These are phyloP conservation scores for Falco berigora DNA, from an alignment of 2,797 vertebrate species.

Conservation along the genomic window DNA sequence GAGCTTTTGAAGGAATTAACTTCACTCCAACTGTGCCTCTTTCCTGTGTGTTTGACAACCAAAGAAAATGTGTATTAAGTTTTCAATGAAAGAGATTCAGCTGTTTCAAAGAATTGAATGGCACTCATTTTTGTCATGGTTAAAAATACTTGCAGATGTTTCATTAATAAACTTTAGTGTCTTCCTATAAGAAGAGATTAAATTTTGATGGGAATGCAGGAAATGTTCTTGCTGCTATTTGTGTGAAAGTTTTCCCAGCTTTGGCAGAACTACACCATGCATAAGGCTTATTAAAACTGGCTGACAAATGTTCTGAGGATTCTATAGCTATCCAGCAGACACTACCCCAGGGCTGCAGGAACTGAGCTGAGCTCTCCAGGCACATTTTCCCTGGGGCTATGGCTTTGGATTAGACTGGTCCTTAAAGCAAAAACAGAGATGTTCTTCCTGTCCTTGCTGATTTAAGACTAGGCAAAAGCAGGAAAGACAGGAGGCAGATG, in stretches of 20 bases:
- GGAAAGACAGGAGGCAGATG: not conserved
- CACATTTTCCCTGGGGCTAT: not conserved
- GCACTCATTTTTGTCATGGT: constrained; percentile 14
- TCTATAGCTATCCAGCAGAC: not conserved
- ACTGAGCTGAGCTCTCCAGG: not conserved
- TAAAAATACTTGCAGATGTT: constrained; percentile 49
- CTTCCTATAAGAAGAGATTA: not conserved
- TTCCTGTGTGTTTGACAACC: not conserved
- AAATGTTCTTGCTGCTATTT: constrained; percentile 29
- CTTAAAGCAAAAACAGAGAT: not conserved
- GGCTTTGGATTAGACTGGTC: not conserved
- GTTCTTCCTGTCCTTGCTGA: not conserved
- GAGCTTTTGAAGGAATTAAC: not conserved
- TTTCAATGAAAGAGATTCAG: not conserved
- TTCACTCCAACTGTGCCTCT: not conserved
- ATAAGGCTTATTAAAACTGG: not conserved
- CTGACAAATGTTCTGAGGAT: not conserved
- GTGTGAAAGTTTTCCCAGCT: not conserved
- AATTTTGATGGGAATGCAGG: constrained; percentile 18
- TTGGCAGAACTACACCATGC: not conserved
- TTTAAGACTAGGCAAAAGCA: not conserved
- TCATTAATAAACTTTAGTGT: constrained; percentile 21
- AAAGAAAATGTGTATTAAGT: not conserved
- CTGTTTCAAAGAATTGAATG: constrained; percentile 31
- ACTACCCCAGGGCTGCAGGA: not conserved